Percentiles rank a stretch among this genome's conserved stretches.
These are phyloP conservation scores for Hydropotes inermis DNA, from an alignment of 2,113 vertebrate species.

Conservation along the genomic window DNA sequence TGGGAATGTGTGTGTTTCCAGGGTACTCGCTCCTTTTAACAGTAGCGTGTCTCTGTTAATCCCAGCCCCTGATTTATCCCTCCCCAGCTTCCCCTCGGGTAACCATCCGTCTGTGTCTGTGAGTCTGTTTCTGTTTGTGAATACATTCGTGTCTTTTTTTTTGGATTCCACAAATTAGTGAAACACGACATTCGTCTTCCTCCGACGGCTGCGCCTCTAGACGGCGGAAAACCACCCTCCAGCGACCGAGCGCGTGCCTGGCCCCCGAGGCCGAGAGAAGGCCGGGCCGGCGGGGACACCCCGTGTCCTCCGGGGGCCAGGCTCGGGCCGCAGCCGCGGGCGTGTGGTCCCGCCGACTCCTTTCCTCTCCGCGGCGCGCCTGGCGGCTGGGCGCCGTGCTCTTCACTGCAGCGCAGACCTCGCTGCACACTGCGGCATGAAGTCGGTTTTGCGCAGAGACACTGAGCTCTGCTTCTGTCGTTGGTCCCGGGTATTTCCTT, in stretches of 20 bases:
- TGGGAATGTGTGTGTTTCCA: rapidly evolving
- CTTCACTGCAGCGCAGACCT: rapidly evolving
- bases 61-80: not conserved
- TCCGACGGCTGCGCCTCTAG: rapidly evolving
- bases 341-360: rapidly evolving
- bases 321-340: rapidly evolving
- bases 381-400: rapidly evolving
- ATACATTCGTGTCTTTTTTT: too few species aligned
- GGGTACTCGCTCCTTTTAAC: rapidly evolving
- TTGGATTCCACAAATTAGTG: not conserved
- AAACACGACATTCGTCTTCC: rapidly evolving
- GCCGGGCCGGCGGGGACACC: rapidly evolving
- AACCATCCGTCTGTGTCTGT: rapidly evolving
- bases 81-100: not conserved
- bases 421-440: too few species aligned
- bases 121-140: not conserved
- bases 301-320: not conserved
- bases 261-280: not conserved
- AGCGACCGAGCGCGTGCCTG: not conserved
- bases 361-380: rapidly evolving
- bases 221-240: rapidly evolving
- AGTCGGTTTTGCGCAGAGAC: rapidly evolving
- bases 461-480: too few species aligned
- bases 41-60: rapidly evolving
- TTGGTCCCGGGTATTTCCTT: rapidly evolving